Evolutionary conservation across 1,140 invertebrate species (phyloP).

Genomic region (Sinonovacula constricta): DNA sequence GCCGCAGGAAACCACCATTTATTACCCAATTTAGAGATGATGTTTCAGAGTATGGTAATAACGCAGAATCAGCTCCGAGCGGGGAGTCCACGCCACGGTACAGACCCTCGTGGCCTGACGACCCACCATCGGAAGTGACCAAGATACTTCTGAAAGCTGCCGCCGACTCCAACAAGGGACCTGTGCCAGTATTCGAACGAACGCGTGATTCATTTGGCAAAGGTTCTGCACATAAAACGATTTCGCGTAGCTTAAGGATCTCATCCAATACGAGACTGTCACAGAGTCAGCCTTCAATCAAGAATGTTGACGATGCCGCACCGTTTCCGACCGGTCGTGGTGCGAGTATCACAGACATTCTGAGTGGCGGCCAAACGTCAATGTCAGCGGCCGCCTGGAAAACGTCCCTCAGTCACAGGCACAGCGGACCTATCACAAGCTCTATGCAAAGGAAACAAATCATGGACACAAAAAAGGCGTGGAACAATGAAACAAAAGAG

Average conservation of each 20-base stretch:
- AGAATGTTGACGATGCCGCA: background rate
- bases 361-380: constrained; percentile 59
- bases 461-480: constrained; percentile 56
- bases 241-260: constrained; percentile 24
- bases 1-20: constrained; percentile 42
- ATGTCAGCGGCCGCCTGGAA: constrained; percentile 65
- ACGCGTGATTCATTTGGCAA: constrained; percentile 16
- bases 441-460: constrained; percentile 56
- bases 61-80: constrained; percentile 44
- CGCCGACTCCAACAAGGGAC: constrained; percentile 20
- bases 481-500: constrained; percentile 55
- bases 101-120: constrained; percentile 58
- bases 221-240: constrained; percentile 15
- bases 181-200: constrained; percentile 20
- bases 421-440: constrained; percentile 51
- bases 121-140: constrained; percentile 59
- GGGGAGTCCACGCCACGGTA: constrained; percentile 38
- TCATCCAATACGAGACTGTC: constrained; percentile 14
- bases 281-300: constrained; percentile 6
- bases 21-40: constrained; percentile 39
- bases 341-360: constrained; percentile 63
- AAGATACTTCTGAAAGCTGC: constrained; percentile 61
- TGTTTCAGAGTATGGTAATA: constrained; percentile 36
- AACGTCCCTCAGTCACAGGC: constrained; percentile 54
- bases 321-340: constrained; percentile 25